Evolutionary conservation across 2,888 invertebrate species (phyloP), one percentile per base, ranked within the genome.

Genomic region (Ypsolopha sequella): DNA sequence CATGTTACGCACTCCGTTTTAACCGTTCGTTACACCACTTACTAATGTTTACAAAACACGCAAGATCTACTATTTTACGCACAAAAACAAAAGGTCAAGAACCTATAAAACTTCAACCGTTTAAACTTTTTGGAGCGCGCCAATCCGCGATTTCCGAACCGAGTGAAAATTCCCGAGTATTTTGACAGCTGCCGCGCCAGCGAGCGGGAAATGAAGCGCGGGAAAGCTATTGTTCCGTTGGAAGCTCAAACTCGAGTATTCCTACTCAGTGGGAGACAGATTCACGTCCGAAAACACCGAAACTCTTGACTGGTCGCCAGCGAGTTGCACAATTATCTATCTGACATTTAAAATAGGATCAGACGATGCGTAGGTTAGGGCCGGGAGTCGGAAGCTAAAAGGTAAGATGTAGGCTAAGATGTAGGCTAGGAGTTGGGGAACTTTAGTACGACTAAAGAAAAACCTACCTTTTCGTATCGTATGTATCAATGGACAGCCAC

Each of bases 341-440:
- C 80, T 85, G 85, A 85, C 84, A 86, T 85, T 85, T 84, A 82
- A 86, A 86, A 85, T 82, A 79, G 81, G 84, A 81, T 74, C 81
- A 73, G 70, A 73, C 68, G 63, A 64, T 61, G 68, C 36, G 47
- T 34, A 11, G 34, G 48, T 36, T 34, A 10, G 48, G 14, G 48
- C n/a, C 24, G 39, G 13, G 9, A 35, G 13, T 9, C 33, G 49
- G 41, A 41, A 49, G 39, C 24, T n/a, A 7, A 34, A n/a, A 39
- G 3, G 2, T n/a, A 2, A 1, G 6, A 1, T 24, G 4, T 3
- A 24, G 4, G 24, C 2, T 24, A 24, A 24, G 24, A 24, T 2
- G 24, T 24, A 24, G 24, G 24, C 4, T 24, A 24, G 24, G 24
- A 24, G 24, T 24, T 24, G 2, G 4, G 24, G n/a, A 3, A 24